These are phyloP conservation scores for Morus bassanus DNA, from an alignment of 2,797 vertebrate species.

Conservation along the genomic window DNA sequence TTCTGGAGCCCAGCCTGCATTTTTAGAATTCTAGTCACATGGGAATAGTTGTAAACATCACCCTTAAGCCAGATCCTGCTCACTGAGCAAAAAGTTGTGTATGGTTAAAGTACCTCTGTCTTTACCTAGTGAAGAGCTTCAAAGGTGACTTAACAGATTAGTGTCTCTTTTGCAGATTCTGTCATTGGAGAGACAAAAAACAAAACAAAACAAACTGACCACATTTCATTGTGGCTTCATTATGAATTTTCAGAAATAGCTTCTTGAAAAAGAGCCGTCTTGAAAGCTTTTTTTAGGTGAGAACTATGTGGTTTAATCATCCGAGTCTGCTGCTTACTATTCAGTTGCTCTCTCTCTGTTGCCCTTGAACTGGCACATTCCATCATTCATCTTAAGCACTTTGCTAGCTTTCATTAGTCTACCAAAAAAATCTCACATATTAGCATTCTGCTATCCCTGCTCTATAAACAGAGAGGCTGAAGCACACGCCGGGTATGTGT, in stretches of 20 bases:
- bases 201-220: neutral
- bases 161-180: neutral
- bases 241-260: neutral
- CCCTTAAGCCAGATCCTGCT: neutral
- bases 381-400: neutral
- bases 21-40: constrained; percentile 12
- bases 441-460: neutral
- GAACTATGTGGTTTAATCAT: neutral
- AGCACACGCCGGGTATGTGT: neutral
- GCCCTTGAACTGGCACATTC: neutral
- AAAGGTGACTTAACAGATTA: neutral
- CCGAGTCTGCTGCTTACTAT: neutral
- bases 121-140: neutral
- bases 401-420: neutral
- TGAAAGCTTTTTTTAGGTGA: neutral
- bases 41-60: neutral
- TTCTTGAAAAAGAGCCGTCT: neutral
- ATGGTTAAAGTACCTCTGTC: neutral
- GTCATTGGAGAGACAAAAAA: neutral
- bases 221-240: neutral
- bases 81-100: neutral
- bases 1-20: neutral
- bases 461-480: neutral
- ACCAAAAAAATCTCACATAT: neutral
- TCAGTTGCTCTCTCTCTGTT: neutral